Base-by-base conservation (phyloP, 2,888 invertebrate genomes). In the Chaitophorus viminalis region DNA sequence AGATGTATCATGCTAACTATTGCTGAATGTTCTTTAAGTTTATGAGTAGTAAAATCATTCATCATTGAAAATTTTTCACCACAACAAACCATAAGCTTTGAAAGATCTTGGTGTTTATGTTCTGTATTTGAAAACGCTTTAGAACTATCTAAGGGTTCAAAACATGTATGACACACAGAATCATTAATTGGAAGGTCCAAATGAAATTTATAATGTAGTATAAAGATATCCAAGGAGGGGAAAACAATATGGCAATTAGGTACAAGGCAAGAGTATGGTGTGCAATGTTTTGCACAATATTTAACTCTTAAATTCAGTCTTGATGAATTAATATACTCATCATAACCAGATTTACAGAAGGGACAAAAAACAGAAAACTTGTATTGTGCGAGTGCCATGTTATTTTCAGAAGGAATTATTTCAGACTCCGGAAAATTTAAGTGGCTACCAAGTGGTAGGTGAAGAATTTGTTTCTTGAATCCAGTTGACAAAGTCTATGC, bases 131-230 rank as follows among this genome's bases (percentile, higher is more conserved):
- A 29, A n/a, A 21, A 0, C 8, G 8, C 46, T 77, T 11, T 70
- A 0, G 31, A 8, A 39, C 31, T 8, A 54, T 21, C 5, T 46
- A 79, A 60, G 4, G 74, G 1, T 17, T 6, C 25, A 14, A 60
- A 54, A 70, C 86, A 87, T 31, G 3, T 14, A 21, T 31, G 25
- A 70, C 86, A 87, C 3, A 87, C 33, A 74, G 1, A 39, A 4
- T 36, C 6, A 0, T 31, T 25, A 11, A 0, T 72, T 9, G 18
- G 3, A 5, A 87, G 25, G 17, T 79, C 39, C 3, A 60, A 4
- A 87, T 87, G 86, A 9, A 4, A 0, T 18, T 74, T 29, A 4
- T 87, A 87, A 68, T 87, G 86, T 25, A 14, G 0, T 25, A 79
- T 25, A 21, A 87, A 87, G 0, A 39, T 0, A 0, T 25, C 31